These are phyloP conservation scores for Platysternon megacephalum DNA, from an alignment of 2,113 vertebrate genomes.

Conservation along the genomic window DNA sequence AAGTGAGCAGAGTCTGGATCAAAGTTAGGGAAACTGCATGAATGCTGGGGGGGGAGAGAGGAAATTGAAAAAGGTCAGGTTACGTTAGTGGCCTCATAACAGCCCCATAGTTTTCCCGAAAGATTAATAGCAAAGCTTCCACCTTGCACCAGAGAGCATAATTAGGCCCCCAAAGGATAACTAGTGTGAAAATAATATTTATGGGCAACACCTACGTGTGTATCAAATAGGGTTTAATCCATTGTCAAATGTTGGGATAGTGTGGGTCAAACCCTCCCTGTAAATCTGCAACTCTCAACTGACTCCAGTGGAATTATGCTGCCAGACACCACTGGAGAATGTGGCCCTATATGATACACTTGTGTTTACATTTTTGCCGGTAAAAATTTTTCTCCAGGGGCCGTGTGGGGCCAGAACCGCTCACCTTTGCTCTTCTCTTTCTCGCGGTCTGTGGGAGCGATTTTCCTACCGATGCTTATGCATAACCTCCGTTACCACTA, in stretches of 20 bases:
- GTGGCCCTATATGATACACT: background rate
- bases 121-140: background rate
- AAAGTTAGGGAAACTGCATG: no score
- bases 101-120: background rate
- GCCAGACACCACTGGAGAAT: background rate
- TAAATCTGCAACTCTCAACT: background rate
- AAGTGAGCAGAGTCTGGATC: background rate
- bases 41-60: background rate
- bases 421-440: background rate
- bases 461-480: no score
- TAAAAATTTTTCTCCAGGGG: background rate
- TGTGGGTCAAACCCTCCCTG: background rate
- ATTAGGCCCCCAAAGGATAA: no score
- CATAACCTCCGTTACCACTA: background rate
- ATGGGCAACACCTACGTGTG: background rate
- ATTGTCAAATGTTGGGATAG: background rate
- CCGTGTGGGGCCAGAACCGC: background rate
- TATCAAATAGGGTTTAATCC: background rate
- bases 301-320: background rate
- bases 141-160: background rate
- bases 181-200: background rate
- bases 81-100: background rate
- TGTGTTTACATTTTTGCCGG: background rate
- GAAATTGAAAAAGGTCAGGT: background rate
- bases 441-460: background rate